phyloP scores from a whole-genome alignment of 2,888 invertebrate genomes.

The Cerastis rubricosa region DNA sequence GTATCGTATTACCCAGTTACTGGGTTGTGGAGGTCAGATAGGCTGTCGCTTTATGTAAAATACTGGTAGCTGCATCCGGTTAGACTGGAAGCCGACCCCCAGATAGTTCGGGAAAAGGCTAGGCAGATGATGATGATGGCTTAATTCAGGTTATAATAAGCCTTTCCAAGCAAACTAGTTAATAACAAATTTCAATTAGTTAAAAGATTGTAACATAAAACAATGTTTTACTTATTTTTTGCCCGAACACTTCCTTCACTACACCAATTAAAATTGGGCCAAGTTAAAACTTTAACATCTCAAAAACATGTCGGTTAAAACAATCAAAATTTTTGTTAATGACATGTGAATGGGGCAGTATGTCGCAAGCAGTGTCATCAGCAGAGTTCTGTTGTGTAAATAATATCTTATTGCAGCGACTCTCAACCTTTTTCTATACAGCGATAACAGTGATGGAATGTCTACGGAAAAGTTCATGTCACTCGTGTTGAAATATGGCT shows the following conservation, averaged over 20 bases:
- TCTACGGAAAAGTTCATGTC: no score
- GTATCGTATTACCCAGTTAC: no score
- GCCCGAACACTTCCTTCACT: neutral
- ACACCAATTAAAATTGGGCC: slow-evolving; percentile 34
- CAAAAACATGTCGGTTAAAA: slow-evolving; percentile 17
- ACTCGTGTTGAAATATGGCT: no score
- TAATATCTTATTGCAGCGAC: slow-evolving; percentile 9
- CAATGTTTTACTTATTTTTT: neutral
- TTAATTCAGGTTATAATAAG: neutral
- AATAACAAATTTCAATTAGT: neutral
- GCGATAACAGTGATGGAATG: no score
- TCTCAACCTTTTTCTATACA: neutral
- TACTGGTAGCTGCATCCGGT: no score
- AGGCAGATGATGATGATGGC: no score
- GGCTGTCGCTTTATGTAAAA: no score
- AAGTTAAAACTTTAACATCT: neutral
- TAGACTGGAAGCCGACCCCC: no score
- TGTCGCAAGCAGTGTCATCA: slow-evolving; percentile 61
- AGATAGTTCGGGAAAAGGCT: no score
- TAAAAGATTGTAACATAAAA: neutral
- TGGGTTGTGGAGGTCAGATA: no score
- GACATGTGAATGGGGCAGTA: slow-evolving; percentile 43
- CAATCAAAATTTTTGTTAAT: slow-evolving; percentile 34
- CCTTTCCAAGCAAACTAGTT: neutral
- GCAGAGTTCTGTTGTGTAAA: slow-evolving; percentile 58